Percentiles rank a stretch among this genome's conserved stretches.
These are phyloP conservation scores for Dolichoris vasculosae DNA, from an alignment of 1,140 invertebrate species.

Conservation along the genomic window DNA sequence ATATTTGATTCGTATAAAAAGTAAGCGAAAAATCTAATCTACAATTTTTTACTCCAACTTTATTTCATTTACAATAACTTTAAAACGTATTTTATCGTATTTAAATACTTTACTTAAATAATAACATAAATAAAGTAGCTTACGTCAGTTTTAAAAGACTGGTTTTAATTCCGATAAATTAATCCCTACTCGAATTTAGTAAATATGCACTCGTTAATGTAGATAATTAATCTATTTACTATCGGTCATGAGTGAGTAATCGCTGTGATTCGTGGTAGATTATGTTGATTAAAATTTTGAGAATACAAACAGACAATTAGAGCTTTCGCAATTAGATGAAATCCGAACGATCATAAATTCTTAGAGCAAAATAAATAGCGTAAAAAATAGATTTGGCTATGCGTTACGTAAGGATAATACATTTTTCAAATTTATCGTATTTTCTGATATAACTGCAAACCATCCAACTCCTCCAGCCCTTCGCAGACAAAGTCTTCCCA, in stretches of 20 bases:
- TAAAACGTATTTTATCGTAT: too few species aligned
- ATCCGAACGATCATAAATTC: not conserved
- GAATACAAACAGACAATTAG: not conserved
- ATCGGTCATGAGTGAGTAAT: not conserved
- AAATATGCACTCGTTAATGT: not conserved
- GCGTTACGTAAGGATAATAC: not conserved
- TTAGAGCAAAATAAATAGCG: not conserved
- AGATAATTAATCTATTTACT: conserved; percentile 18
- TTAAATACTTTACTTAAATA: too few species aligned
- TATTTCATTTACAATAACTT: too few species aligned
- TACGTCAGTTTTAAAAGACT: not conserved
- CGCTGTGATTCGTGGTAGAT: not conserved
- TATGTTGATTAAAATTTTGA: not conserved
- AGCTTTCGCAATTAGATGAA: not conserved
- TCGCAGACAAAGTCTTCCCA: not conserved
- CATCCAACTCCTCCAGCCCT: not conserved
- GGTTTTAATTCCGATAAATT: not conserved
- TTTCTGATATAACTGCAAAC: not conserved
- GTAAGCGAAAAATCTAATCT: too few species aligned
- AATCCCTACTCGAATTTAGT: not conserved
- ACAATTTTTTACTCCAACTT: too few species aligned
- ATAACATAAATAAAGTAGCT: not conserved
- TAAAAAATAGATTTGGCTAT: not conserved
- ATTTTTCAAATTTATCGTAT: not conserved
- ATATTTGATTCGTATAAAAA: not conserved